A percentile compares a stretch with the other conserved stretches of the same genome.
phyloP scores from a whole-genome alignment of 1,140 invertebrate genomes.

The Drosophila neocordata region DNA sequence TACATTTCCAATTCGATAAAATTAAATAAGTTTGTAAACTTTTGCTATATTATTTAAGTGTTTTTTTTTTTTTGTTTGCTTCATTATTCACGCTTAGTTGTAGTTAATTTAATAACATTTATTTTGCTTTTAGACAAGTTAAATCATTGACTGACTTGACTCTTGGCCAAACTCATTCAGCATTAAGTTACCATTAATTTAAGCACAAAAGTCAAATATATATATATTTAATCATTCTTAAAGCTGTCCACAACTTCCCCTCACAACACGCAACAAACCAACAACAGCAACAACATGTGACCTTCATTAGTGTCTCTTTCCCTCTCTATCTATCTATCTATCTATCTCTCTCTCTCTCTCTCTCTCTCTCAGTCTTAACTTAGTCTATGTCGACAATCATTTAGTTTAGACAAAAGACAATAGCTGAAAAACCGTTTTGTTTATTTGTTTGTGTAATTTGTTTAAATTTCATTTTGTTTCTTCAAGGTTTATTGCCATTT shows the following conservation, averaged over 20 bases:
- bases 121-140: conserved; percentile 5
- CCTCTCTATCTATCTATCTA: neutral
- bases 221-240: conserved; percentile 59
- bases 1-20: neutral
- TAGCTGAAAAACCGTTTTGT: conserved; percentile 29
- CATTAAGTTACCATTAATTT: conserved; percentile 30
- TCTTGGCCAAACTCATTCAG: conserved; percentile 8
- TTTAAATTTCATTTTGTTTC: conserved; percentile 10
- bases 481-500: conserved; percentile 10
- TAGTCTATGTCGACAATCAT: conserved; percentile 46
- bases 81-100: conserved; percentile 4
- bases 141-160: conserved; percentile 5
- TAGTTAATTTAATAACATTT: conserved; percentile 11
- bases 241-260: conserved; percentile 32
- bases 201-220: conserved; percentile 41
- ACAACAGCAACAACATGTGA: conserved; percentile 36
- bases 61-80: neutral
- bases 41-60: neutral
- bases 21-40: neutral
- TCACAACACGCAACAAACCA: conserved; percentile 1
- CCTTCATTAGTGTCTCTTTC: conserved; percentile 53
- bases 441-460: conserved; percentile 1
- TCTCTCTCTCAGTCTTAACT: conserved; percentile 27
- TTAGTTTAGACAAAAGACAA: conserved; percentile 43
- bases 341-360: conserved; percentile 16